Base-by-base conservation (phyloP, 2,113 vertebrate genomes). In the Dromas ardeola region DNA sequence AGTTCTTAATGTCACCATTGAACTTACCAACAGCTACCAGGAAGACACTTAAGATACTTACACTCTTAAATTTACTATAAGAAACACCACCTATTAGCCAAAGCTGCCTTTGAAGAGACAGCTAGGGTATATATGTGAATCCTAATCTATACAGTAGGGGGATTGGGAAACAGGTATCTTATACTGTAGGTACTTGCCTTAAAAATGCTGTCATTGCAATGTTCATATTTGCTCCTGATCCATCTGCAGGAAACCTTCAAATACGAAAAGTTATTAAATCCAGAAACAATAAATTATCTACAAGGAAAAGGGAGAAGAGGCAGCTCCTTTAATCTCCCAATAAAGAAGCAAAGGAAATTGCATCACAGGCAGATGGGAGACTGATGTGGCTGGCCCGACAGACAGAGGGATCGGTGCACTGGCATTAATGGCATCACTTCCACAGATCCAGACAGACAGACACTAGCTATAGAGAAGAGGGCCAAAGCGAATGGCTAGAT, bases 301-400 rank as follows among this genome's bases (percentile, higher is more conserved):
- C 82, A 65, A 87, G 77, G 70, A 94, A 88, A 74, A 81, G 32
- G 34, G 84, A 88, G 62, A 92, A 86, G 69, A 34, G 42, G 61
- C 29, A 83, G 71, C 63, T 91, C 65, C 50, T 92, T 96, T 96
- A 96, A 97, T 95, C 86, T 90, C 90, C 43, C 84, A 96, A 32
- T 45, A 80, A 93, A 90, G 93, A 90, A 81, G 69, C 47, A 88
- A 77, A 94, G 95, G 89, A 96, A 97, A 96, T 94, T 96, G 82
- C 88, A 67, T 93, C 96, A 96, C 79, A 50, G 42, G 63, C 90
- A 92, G 88, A 91, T 90, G 95, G 86, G 50, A 92, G 80, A 45
- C 69, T 5, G 83, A 81, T 45, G 76, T 61, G 80, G 79, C 80
- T 70, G 93, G 85, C 73, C 83, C 87, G 86, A 53, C 72, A 89